These are phyloP conservation scores for Murina feae DNA, from an alignment of 2,113 vertebrate species.

Conservation along the genomic window DNA sequence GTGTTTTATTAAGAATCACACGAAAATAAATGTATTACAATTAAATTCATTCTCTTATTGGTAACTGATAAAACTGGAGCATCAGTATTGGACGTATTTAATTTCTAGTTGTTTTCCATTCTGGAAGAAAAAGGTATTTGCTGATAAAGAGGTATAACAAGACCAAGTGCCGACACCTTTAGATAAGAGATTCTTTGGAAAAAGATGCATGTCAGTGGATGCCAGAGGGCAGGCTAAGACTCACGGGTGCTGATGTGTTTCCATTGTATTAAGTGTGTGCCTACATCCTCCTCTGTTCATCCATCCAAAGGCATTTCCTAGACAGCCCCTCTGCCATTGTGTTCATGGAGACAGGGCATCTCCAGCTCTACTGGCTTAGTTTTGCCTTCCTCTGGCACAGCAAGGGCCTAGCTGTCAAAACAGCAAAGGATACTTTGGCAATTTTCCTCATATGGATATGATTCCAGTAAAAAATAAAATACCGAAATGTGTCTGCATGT, in stretches of 20 bases:
- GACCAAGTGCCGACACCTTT: background rate
- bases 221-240: background rate
- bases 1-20: constrained; percentile 89
- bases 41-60: constrained; percentile 77
- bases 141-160: constrained; percentile 33
- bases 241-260: background rate
- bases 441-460: constrained; percentile 21
- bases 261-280: background rate
- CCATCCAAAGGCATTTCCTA: background rate
- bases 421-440: constrained; percentile 9
- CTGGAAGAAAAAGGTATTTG: constrained; percentile 50
- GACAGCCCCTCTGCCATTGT: background rate
- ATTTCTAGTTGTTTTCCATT: constrained; percentile 41
- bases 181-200: background rate
- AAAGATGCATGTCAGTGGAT: background rate
- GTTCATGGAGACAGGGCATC: background rate
- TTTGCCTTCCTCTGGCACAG: constrained; percentile 13
- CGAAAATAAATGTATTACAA: constrained; percentile 84
- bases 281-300: background rate
- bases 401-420: background rate
- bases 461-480: constrained; percentile 64
- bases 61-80: constrained; percentile 84
- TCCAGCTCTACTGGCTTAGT: background rate
- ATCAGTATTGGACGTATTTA: constrained; percentile 74
- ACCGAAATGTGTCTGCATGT: constrained; percentile 35